Conservation (phyloP, 2,797 vertebrate species). For the Arctocebus calabarensis region DNA sequence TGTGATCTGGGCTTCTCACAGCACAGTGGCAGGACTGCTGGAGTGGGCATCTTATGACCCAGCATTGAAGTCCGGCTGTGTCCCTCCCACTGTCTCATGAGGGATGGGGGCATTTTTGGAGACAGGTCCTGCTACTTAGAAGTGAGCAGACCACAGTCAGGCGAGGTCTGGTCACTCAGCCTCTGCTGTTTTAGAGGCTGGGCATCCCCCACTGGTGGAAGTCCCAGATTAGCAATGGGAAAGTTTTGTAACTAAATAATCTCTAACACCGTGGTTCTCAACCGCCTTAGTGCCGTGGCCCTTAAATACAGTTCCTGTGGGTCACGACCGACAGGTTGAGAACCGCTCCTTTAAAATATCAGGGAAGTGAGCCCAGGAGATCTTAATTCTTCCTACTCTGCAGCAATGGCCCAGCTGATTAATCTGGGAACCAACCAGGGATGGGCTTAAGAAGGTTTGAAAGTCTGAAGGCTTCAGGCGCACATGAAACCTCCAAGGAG, state of each 20-base stretch:
- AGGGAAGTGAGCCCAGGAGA: not conserved
- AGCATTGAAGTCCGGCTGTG: not conserved
- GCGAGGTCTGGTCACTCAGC: not conserved
- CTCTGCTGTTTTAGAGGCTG: not conserved
- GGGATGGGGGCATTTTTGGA: not conserved
- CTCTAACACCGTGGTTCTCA: no score
- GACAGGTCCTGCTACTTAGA: not conserved
- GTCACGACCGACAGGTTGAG: no score
- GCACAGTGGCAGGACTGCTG: not conserved
- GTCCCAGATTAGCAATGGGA: not conserved
- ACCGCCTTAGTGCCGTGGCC: no score
- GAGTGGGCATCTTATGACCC: not conserved
- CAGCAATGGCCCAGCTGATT: not conserved
- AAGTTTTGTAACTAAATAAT: not conserved
- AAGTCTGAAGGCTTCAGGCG: slow-evolving; percentile 63
- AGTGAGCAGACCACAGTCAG: not conserved
- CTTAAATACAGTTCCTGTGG: no score
- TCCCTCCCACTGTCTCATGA: not conserved
- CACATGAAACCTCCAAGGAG: slow-evolving; percentile 45
- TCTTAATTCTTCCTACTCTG: not conserved
- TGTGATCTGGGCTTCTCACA: not conserved
- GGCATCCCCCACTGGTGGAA: not conserved
- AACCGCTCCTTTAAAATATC: not conserved
- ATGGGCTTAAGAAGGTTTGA: slow-evolving; percentile 1
- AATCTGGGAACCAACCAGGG: not conserved